Evolutionary conservation across 1,140 invertebrate genomes (phyloP).

Genomic region (Euglossa dilemma): DNA sequence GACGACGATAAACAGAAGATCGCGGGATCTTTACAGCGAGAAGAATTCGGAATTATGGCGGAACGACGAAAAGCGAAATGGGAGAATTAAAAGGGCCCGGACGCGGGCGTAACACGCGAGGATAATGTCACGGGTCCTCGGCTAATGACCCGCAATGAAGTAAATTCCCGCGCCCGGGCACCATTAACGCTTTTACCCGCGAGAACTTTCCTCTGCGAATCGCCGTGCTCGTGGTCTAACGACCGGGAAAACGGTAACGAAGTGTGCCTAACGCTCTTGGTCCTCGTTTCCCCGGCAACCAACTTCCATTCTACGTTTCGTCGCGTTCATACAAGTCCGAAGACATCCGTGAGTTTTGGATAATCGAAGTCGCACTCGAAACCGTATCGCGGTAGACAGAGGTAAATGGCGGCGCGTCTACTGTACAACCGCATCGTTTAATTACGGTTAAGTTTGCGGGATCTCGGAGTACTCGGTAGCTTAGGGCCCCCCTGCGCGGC

Average conservation of each 20-base stretch:
- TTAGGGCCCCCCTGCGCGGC: not conserved
- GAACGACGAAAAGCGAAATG: conserved; percentile 14
- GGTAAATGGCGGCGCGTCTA: not conserved
- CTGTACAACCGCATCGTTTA: conserved; percentile 21
- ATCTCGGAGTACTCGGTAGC: not conserved
- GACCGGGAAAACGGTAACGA: conserved; percentile 19
- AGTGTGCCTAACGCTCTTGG: not conserved
- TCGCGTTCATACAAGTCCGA: too few relatives aligned
- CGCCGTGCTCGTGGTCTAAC: conserved; percentile 11
- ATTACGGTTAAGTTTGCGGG: conserved; percentile 39
- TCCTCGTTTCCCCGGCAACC: too few relatives aligned
- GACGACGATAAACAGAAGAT: conserved; percentile 10
- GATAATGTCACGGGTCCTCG: not conserved
- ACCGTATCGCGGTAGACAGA: too few relatives aligned
- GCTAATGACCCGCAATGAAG: conserved; percentile 44
- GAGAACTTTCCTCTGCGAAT: conserved; percentile 6
- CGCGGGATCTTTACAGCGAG: conserved; percentile 1
- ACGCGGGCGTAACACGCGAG: not conserved
- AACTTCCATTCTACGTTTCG: too few relatives aligned
- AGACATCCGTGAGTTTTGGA: not conserved
- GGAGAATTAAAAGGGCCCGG: not conserved
- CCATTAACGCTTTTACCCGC: conserved; percentile 20
- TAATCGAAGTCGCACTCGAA: not conserved
- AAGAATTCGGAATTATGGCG: conserved; percentile 37
- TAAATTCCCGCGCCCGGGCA: not conserved